These are phyloP conservation scores for Drosophila lacertosa DNA, from an alignment of 1,140 invertebrate genomes.

Conservation along the genomic window DNA sequence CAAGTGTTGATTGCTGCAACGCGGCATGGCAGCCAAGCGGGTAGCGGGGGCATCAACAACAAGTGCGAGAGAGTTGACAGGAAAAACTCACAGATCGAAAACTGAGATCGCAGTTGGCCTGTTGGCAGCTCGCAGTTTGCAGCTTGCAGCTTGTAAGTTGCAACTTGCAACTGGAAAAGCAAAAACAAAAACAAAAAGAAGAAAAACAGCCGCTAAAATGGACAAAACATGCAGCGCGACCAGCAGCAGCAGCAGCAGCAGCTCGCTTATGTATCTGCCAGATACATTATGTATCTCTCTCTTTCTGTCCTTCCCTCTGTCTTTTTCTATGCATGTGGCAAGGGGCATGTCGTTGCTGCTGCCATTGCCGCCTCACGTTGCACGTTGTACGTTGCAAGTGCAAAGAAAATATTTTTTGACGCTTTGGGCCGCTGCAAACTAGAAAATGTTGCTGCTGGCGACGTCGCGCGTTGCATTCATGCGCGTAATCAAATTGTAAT, in stretches of 20 bases:
- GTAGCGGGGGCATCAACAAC: constrained; percentile 34
- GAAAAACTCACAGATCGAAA: constrained; percentile 69
- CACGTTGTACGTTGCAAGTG: constrained; percentile 57
- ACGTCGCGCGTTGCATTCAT: constrained; percentile 76
- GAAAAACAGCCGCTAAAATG: constrained; percentile 78
- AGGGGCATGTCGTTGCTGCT: constrained; percentile 37
- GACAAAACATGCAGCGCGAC: constrained; percentile 75
- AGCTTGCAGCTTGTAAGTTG: constrained; percentile 54
- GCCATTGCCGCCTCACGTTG: constrained; percentile 11
- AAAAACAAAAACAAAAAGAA: not conserved
- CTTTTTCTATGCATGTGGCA: constrained; percentile 42
- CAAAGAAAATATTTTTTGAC: constrained; percentile 82
- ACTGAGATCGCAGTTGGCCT: constrained; percentile 27
- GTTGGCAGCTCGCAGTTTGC: constrained; percentile 33
- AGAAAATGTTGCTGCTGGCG: constrained; percentile 70
- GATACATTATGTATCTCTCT: constrained; percentile 69
- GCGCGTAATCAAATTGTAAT: constrained; percentile 83
- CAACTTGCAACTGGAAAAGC: constrained; percentile 26
- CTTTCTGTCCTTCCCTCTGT: not conserved
- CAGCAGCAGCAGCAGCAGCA: no score
- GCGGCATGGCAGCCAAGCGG: not conserved
- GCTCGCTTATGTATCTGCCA: constrained; percentile 75
- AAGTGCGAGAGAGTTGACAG: constrained; percentile 71
- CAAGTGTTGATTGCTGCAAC: constrained; percentile 73
- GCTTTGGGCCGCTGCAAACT: constrained; percentile 74